These are phyloP conservation scores for Donacobius atricapilla DNA, from an alignment of 2,113 vertebrate genomes.

Conservation along the genomic window DNA sequence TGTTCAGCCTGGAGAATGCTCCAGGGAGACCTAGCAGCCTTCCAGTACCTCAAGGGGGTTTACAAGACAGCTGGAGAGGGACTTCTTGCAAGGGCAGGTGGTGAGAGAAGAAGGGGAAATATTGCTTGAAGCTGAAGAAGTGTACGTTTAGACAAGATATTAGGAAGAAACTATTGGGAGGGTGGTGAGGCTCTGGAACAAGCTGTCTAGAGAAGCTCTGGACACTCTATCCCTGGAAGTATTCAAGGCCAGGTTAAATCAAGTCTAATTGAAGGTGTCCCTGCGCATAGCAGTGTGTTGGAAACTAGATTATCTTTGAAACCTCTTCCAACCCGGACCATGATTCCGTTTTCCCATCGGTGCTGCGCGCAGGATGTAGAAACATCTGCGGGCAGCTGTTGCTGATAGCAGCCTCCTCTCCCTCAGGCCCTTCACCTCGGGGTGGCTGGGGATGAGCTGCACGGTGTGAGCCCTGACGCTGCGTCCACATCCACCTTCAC, in stretches of 20 bases:
- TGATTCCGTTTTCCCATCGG: rapidly evolving
- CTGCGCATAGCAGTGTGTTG: neutral
- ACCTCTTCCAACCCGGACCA: neutral
- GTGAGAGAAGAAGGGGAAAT: neutral
- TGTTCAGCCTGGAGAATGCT: neutral
- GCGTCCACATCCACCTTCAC: rapidly evolving
- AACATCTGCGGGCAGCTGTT: neutral
- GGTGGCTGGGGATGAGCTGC: rapidly evolving
- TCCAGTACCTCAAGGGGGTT: neutral
- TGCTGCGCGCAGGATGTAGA: neutral
- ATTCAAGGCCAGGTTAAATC: neutral
- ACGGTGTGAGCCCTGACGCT: neutral
- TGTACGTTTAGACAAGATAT: neutral
- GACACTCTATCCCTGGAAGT: neutral
- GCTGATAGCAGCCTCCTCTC: no score
- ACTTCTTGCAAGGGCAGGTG: neutral
- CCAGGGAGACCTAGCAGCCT: neutral
- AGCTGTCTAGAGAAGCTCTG: neutral
- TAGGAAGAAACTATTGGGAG: neutral
- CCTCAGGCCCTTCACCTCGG: neutral
- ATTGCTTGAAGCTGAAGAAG: neutral
- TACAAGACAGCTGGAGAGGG: neutral
- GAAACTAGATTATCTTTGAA: neutral
- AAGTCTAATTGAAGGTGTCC: neutral
- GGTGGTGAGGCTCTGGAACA: neutral